These are phyloP conservation scores for Melitaea athalia DNA, from an alignment of 2,888 invertebrate genomes.

Conservation along the genomic window DNA sequence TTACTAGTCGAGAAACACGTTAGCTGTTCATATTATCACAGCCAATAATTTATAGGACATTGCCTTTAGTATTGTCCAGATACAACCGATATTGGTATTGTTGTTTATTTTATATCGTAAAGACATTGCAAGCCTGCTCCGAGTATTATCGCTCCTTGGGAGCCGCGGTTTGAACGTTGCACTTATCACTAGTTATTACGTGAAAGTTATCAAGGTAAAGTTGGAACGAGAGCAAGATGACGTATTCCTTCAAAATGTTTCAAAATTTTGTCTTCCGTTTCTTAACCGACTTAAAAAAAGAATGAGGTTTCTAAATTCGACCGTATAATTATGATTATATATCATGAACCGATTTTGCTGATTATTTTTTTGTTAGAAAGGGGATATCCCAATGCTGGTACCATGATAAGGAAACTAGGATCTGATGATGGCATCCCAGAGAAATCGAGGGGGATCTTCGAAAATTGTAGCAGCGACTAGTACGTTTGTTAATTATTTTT, in stretches of 20 bases:
- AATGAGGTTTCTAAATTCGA: too few relatives aligned
- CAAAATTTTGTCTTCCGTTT: too few relatives aligned
- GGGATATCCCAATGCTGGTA: too few relatives aligned
- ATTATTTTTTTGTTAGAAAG: too few relatives aligned
- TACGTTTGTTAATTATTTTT: too few relatives aligned
- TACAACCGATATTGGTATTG: conserved; percentile 33
- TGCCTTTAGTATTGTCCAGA: conserved; percentile 39
- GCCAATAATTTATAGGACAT: conserved; percentile 39
- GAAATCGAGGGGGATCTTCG: too few relatives aligned
- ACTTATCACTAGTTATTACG: conserved; percentile 1
- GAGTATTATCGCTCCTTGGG: conserved; percentile 36
- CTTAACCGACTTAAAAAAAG: too few relatives aligned
- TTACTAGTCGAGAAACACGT: conserved; percentile 37
- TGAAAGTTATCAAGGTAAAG: neutral
- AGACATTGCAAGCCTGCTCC: conserved; percentile 39
- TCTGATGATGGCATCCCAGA: too few relatives aligned
- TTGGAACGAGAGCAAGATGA: neutral
- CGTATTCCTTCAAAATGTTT: neutral
- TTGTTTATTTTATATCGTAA: conserved; percentile 36
- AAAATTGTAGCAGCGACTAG: too few relatives aligned
- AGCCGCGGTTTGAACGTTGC: neutral
- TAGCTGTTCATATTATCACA: conserved; percentile 36
- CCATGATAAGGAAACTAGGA: too few relatives aligned
- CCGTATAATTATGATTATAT: too few relatives aligned
- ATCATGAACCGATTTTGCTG: too few relatives aligned